phyloP scores from a whole-genome alignment of 2,888 invertebrate species.

The Acrobasis suavella region DNA sequence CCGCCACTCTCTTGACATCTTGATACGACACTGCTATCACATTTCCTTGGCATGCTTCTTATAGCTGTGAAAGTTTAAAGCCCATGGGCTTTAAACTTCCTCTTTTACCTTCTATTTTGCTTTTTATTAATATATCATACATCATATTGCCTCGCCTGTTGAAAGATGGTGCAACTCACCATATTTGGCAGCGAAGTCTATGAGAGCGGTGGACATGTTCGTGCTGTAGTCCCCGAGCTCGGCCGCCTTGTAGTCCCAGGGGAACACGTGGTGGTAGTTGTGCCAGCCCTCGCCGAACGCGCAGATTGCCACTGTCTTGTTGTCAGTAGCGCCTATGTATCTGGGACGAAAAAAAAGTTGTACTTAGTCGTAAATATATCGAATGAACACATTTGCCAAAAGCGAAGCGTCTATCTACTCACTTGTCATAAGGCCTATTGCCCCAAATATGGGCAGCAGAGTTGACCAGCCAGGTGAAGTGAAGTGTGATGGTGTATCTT shows the following conservation, averaged over 20 bases:
- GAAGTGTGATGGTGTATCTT: constrained; percentile 89
- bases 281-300: constrained; percentile 93
- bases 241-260: constrained; percentile 91
- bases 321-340: constrained; percentile 87
- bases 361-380: too few relatives aligned
- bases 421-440: constrained; percentile 93
- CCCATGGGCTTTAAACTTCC: too few relatives aligned
- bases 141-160: too few relatives aligned
- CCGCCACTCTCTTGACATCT: too few relatives aligned
- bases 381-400: background rate
- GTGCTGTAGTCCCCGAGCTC: constrained; percentile 86
- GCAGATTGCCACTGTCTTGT: constrained; percentile 83
- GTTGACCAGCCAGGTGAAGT: constrained; percentile 96
- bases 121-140: too few relatives aligned
- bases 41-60: too few relatives aligned
- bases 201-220: constrained; percentile 84
- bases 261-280: constrained; percentile 94
- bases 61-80: too few relatives aligned
- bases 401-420: constrained; percentile 48
- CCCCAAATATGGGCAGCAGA: constrained; percentile 97
- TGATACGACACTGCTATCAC: too few relatives aligned
- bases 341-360: constrained; percentile 57
- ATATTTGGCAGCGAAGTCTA: constrained; percentile 86
- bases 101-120: too few relatives aligned
- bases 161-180: constrained; percentile 70